A percentile compares a stretch with the other conserved stretches of the same genome.
phyloP scores from a whole-genome alignment of 1,140 invertebrate genomes.

The Pseudomyrmex dendroicus region DNA sequence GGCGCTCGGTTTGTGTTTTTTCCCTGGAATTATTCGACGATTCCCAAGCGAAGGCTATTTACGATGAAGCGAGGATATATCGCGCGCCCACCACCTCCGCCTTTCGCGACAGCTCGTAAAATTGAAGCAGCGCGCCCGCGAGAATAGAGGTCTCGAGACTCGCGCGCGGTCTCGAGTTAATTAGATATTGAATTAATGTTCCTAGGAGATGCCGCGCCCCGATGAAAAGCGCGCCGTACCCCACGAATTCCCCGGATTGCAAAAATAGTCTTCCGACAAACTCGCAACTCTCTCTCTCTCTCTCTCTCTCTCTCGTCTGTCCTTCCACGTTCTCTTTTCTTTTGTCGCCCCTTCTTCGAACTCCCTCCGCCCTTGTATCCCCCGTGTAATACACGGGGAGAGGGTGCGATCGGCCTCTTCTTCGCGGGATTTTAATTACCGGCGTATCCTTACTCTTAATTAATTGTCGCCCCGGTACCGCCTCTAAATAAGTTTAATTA shows the following conservation, averaged over 20 bases:
- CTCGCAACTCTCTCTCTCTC: conserved; percentile 23
- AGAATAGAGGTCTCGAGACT: conserved; percentile 62
- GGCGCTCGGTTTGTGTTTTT: conserved; percentile 35
- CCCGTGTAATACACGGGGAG: not conserved
- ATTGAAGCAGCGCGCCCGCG: conserved; percentile 67
- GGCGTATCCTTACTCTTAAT: conserved; percentile 74
- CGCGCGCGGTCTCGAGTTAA: conserved; percentile 61
- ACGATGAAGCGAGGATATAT: conserved; percentile 18
- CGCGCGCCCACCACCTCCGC: conserved; percentile 9
- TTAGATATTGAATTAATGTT: conserved; percentile 77
- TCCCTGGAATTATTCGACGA: conserved; percentile 53
- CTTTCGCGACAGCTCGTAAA: conserved; percentile 73
- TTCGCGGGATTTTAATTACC: conserved; percentile 75
- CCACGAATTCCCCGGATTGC: conserved; percentile 59
- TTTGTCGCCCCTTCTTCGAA: conserved; percentile 33
- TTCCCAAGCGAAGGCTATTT: conserved; percentile 54
- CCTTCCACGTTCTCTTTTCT: conserved; percentile 13
- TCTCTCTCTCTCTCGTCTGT: conserved; percentile 9
- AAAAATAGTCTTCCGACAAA: conserved; percentile 61
- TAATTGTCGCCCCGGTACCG: conserved; percentile 69
- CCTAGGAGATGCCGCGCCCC: conserved; percentile 60
- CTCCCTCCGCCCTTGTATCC: conserved; percentile 29
- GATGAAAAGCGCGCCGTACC: conserved; percentile 2
- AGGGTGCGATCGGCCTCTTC: conserved; percentile 68
- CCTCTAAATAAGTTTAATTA: conserved; percentile 82